These are phyloP conservation scores for Sus cebifrons DNA, from an alignment of 2,797 vertebrate genomes.

Conservation along the genomic window DNA sequence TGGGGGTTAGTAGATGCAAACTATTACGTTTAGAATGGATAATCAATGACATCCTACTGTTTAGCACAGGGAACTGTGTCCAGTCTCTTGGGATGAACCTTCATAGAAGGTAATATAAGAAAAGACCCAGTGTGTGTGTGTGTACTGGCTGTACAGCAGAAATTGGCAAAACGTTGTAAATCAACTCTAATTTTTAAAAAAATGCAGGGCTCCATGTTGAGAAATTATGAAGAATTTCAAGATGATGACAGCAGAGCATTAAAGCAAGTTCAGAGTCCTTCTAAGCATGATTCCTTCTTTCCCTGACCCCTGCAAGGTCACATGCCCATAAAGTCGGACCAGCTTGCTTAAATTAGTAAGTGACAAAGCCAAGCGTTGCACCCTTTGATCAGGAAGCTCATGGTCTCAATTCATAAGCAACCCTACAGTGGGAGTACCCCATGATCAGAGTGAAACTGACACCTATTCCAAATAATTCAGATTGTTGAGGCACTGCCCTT, in stretches of 20 bases:
- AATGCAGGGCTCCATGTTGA: background rate
- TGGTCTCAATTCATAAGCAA: background rate
- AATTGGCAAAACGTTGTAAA: no score
- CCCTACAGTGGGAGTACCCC: background rate
- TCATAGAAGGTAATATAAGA: no score
- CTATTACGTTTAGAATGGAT: no score
- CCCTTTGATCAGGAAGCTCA: background rate
- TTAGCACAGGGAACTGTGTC: no score
- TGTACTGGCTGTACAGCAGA: no score
- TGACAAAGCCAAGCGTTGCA: background rate
- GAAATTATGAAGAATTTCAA: slow-evolving; percentile 32
- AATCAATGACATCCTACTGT: no score
- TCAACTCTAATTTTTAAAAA: no score
- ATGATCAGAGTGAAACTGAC: background rate
- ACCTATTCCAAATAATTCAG: background rate
- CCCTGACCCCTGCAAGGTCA: background rate
- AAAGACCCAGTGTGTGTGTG: no score
- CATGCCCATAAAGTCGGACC: background rate
- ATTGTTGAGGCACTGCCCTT: background rate
- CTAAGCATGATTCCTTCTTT: accelerated
- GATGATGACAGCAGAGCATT: background rate
- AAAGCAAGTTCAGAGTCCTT: background rate
- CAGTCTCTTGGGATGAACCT: no score
- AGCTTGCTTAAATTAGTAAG: slow-evolving; percentile 14
- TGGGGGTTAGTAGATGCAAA: no score